Conservation (phyloP, 2,797 vertebrate genomes). For the Sebastes kiyomatsui region DNA sequence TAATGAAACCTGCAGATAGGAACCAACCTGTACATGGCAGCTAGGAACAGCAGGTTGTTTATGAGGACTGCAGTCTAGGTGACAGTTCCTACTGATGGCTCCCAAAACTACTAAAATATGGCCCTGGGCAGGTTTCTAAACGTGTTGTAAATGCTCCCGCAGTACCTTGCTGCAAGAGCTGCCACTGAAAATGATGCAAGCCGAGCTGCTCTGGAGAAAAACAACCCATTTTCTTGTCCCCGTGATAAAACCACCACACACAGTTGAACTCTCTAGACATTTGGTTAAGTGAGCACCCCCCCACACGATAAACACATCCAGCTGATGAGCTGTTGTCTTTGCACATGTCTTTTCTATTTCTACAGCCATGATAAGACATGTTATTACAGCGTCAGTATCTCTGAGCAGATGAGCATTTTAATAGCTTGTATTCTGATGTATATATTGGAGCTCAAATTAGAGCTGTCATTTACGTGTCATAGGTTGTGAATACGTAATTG, state of each 20-base stretch:
- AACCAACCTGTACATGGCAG: slow-evolving; percentile 12
- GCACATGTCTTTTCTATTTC: not conserved
- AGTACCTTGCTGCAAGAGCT: not conserved
- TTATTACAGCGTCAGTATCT: slow-evolving; percentile 14
- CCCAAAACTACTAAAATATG: slow-evolving; percentile 17
- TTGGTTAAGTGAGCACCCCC: not conserved
- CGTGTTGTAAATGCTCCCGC: not conserved
- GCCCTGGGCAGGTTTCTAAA: not conserved
- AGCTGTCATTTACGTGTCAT: not conserved
- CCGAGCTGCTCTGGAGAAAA: not conserved
- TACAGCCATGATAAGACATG: not conserved
- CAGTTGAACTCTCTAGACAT: not conserved
- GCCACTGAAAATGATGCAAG: not conserved
- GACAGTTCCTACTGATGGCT: slow-evolving; percentile 22
- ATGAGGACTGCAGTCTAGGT: slow-evolving; percentile 4
- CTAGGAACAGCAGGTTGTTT: slow-evolving; percentile 36
- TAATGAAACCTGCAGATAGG: slow-evolving; percentile 20
- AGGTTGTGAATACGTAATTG: not conserved
- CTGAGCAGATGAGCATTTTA: slow-evolving; percentile 1
- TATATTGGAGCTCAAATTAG: not conserved
- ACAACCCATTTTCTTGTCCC: not conserved
- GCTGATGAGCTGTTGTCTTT: slow-evolving; percentile 5
- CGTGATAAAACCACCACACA: not conserved
- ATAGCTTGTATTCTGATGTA: not conserved
- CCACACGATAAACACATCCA: not conserved